phyloP scores from a whole-genome alignment of 2,888 invertebrate genomes.

The Acronicta alni region DNA sequence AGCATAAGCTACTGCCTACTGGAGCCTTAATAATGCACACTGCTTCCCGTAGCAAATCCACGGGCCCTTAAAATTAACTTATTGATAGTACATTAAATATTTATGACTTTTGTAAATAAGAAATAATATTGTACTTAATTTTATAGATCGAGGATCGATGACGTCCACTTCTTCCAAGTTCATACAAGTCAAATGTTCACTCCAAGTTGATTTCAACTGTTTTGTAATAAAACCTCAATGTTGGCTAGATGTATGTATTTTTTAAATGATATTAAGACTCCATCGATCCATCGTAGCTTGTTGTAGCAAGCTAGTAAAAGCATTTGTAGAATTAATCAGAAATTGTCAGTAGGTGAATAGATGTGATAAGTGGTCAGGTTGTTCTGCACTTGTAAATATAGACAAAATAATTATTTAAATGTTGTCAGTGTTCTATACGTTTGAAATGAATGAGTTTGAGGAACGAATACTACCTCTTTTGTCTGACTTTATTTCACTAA shows the following conservation, averaged over 20 bases:
- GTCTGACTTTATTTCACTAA: no score
- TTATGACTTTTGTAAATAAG: slow-evolving; percentile 85
- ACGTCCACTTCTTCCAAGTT: slow-evolving; percentile 45
- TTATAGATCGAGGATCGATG: slow-evolving; percentile 72
- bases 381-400: slow-evolving; percentile 37
- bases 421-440: neutral
- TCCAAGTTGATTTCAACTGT: neutral
- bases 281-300: slow-evolving; percentile 79
- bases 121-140: slow-evolving; percentile 86
- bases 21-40: slow-evolving; percentile 60
- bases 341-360: slow-evolving; percentile 78
- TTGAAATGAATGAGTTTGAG: neutral
- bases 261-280: slow-evolving; percentile 52
- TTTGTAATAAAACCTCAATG: slow-evolving; percentile 2
- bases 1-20: slow-evolving; percentile 19
- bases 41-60: slow-evolving; percentile 67
- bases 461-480: neutral
- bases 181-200: neutral
- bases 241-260: slow-evolving; percentile 49
- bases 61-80: slow-evolving; percentile 80
- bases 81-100: slow-evolving; percentile 77
- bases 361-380: slow-evolving; percentile 48
- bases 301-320: slow-evolving; percentile 86
- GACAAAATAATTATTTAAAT: no score
- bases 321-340: slow-evolving; percentile 86